phyloP scores from a whole-genome alignment of 64 coral and sea anemone species.

The Actinia tenebrosa region DNA sequence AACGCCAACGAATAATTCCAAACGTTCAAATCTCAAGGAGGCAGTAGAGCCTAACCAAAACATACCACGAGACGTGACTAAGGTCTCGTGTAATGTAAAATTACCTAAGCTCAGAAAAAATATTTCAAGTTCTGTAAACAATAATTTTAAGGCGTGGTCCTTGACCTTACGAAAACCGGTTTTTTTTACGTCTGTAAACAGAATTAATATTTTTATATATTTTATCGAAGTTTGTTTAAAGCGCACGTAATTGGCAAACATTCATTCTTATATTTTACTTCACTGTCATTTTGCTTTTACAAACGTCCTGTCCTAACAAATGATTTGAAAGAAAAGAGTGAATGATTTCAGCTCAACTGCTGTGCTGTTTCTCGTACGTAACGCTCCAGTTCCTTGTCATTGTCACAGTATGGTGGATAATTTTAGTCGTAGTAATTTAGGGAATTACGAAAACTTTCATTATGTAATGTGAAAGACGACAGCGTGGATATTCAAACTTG shows the following conservation, averaged over 20 bases:
- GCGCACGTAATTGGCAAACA: not conserved
- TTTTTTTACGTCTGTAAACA: not conserved
- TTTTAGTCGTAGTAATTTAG: not conserved
- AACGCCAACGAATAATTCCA: constrained; percentile 16
- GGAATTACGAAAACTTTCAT: not conserved
- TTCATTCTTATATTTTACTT: not conserved
- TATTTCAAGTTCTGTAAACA: not conserved
- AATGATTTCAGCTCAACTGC: not conserved
- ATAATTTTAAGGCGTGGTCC: not conserved
- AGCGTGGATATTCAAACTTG: not conserved
- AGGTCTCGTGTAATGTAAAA: not conserved
- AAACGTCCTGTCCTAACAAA: not conserved
- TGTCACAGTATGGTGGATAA: not conserved
- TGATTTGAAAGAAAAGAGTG: not conserved
- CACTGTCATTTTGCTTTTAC: not conserved
- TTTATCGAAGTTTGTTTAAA: not conserved
- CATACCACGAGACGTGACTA: not conserved
- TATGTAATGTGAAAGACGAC: constrained; percentile 5
- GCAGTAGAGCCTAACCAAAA: constrained; percentile 25
- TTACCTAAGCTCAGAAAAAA: not conserved
- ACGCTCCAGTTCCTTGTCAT: not conserved
- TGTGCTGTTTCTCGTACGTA: not conserved
- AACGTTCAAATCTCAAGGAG: not conserved
- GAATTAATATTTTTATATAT: not conserved
- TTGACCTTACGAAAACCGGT: not conserved